Percentiles rank a stretch among this genome's conserved stretches.
Conservation (phyloP, 1,140 invertebrate genomes). For the Asbolus verrucosus region DNA sequence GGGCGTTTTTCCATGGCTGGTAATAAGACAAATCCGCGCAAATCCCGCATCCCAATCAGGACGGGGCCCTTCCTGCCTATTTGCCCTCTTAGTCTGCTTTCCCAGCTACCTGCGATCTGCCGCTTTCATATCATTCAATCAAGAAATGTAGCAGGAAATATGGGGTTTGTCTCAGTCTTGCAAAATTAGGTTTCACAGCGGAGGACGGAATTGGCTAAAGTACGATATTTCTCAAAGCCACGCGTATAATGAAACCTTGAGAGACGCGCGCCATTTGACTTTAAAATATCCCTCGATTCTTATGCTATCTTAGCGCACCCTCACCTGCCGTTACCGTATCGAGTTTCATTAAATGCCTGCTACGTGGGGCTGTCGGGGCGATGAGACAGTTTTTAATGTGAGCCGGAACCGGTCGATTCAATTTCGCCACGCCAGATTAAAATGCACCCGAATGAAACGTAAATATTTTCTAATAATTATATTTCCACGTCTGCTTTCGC, state of each 20-base stretch:
- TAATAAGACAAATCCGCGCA: conserved; percentile 48
- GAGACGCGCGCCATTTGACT: conserved; percentile 53
- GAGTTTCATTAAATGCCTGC: conserved; percentile 18
- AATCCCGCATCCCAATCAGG: conserved; percentile 40
- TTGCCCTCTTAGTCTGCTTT: conserved; percentile 4
- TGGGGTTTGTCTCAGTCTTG: conserved; percentile 59
- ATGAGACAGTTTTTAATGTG: conserved; percentile 6
- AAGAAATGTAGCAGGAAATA: conserved; percentile 60
- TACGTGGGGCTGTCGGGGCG: not conserved
- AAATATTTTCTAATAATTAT: conserved; percentile 20
- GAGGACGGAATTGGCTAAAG: conserved; percentile 57
- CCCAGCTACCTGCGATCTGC: conserved; percentile 14
- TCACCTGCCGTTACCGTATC: conserved; percentile 43
- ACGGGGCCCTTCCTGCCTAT: conserved; percentile 5
- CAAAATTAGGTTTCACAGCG: conserved; percentile 58
- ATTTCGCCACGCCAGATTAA: not conserved
- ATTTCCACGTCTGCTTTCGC: no score
- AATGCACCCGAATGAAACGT: conserved; percentile 3
- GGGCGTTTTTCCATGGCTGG: conserved; percentile 29
- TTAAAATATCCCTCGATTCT: conserved; percentile 55
- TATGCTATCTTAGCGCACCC: conserved; percentile 50
- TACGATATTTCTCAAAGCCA: conserved; percentile 58
- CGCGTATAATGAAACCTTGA: conserved; percentile 57
- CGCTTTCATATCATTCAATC: conserved; percentile 59
- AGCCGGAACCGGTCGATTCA: no score